Conservation (phyloP, 2,888 invertebrate species). For the Temnothorax unifasciatus region DNA sequence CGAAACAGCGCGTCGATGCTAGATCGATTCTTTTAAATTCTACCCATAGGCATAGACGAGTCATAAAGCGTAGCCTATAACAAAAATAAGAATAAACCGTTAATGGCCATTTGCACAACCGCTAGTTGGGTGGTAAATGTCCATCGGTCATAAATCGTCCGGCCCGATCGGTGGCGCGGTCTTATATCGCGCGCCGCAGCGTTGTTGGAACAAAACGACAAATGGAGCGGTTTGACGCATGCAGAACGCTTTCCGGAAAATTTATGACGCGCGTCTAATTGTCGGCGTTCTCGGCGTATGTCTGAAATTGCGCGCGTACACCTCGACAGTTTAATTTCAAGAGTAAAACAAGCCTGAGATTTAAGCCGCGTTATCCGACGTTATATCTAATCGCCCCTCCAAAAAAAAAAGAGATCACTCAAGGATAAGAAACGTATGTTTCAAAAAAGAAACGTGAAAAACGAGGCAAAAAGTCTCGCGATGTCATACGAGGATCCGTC, state of each 20-base stretch:
- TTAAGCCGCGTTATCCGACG: conserved; percentile 7
- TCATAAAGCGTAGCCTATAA: conserved; percentile 31
- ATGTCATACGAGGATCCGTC: not conserved
- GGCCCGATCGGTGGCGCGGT: conserved; percentile 24
- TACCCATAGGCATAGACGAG: conserved; percentile 33
- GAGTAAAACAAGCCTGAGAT: conserved; percentile 4
- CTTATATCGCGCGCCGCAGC: conserved; percentile 8
- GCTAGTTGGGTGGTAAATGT: conserved; percentile 55
- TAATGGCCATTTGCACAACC: conserved; percentile 50
- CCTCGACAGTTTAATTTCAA: conserved; percentile 17
- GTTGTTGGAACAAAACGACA: conserved; percentile 39
- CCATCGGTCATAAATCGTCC: conserved; percentile 49
- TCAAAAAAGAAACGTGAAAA: not conserved
- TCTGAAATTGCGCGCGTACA: conserved; percentile 34
- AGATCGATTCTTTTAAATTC: conserved; percentile 41
- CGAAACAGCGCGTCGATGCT: conserved; percentile 31
- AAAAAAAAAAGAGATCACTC: not conserved
- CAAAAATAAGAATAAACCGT: conserved; percentile 47
- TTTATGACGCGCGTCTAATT: conserved; percentile 46
- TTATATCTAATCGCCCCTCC: not conserved
- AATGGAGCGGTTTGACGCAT: conserved; percentile 30
- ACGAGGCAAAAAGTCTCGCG: not conserved
- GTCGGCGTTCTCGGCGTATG: conserved; percentile 29
- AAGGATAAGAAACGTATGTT: not conserved
- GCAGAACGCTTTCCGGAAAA: conserved; percentile 48